These are phyloP conservation scores for Scytalopus superciliaris DNA, from an alignment of 2,113 vertebrate genomes.

Conservation along the genomic window DNA sequence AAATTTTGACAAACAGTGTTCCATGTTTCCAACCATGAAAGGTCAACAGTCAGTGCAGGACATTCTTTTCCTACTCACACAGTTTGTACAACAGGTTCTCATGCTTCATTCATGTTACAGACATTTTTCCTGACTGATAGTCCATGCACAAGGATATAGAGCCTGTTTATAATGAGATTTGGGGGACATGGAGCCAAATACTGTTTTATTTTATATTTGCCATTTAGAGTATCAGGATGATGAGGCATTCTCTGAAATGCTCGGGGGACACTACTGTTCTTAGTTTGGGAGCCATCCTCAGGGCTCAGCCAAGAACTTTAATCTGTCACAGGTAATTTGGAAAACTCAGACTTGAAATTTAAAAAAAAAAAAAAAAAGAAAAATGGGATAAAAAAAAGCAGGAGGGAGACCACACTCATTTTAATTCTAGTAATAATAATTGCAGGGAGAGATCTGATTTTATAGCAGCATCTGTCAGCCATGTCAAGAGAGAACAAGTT, in stretches of 20 bases:
- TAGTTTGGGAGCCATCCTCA: neutral
- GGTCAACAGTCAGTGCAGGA: neutral
- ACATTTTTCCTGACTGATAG: neutral
- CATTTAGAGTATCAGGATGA: neutral
- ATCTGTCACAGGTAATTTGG: neutral
- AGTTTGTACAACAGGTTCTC: neutral
- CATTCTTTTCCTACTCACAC: neutral
- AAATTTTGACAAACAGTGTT: neutral
- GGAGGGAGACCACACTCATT: neutral
- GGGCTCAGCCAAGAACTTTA: neutral
- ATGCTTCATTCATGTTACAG: neutral
- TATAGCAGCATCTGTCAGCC: neutral
- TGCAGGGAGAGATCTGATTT: neutral
- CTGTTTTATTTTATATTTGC: neutral
- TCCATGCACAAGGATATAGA: neutral
- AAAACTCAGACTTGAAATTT: neutral
- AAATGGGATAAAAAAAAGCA: neutral
- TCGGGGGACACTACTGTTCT: neutral
- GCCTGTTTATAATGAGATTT: neutral
- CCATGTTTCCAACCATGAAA: rapidly evolving
- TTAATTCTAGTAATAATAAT: neutral
- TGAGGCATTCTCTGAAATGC: neutral
- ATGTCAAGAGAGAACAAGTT: neutral
- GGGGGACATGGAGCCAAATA: neutral
- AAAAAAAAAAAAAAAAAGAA: too few species aligned